A percentile compares a stretch with the other conserved stretches of the same genome.
phyloP scores from a whole-genome alignment of 2,113 vertebrate species.

The Oriolus oriolus region DNA sequence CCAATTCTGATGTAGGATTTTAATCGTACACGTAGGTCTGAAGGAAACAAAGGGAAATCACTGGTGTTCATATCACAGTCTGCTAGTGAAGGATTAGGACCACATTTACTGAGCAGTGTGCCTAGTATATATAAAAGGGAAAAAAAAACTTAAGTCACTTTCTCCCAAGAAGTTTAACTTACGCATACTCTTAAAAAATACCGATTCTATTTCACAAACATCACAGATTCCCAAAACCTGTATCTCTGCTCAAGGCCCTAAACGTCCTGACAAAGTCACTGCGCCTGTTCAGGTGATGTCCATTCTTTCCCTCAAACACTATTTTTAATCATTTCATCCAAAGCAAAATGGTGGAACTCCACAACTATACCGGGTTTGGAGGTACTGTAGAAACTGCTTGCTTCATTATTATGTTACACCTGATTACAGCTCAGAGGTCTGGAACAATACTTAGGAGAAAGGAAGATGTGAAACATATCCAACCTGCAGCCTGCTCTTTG shows the following conservation, averaged over 20 bases:
- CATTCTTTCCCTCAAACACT: neutral
- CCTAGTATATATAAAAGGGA: neutral
- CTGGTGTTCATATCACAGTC: neutral
- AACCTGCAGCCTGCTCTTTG: neutral
- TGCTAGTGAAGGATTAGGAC: neutral
- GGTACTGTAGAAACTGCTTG: neutral
- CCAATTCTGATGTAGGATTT: neutral
- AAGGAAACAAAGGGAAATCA: neutral
- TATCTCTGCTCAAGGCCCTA: neutral
- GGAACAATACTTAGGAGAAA: neutral
- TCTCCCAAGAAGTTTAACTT: neutral
- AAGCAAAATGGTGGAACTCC: neutral
- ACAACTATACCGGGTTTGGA: neutral
- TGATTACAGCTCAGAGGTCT: neutral
- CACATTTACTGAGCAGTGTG: neutral
- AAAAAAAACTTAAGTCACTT: neutral
- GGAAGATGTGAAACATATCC: neutral
- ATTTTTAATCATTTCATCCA: neutral
- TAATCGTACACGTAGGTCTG: neutral
- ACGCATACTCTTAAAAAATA: neutral
- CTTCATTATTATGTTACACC: accelerated
- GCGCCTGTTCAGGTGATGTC: neutral
- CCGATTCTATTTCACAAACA: neutral
- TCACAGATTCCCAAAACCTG: neutral
- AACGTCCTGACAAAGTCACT: neutral